Evolutionary conservation across 2,888 invertebrate species (phyloP).

Genomic region (Lapara coniferarum): DNA sequence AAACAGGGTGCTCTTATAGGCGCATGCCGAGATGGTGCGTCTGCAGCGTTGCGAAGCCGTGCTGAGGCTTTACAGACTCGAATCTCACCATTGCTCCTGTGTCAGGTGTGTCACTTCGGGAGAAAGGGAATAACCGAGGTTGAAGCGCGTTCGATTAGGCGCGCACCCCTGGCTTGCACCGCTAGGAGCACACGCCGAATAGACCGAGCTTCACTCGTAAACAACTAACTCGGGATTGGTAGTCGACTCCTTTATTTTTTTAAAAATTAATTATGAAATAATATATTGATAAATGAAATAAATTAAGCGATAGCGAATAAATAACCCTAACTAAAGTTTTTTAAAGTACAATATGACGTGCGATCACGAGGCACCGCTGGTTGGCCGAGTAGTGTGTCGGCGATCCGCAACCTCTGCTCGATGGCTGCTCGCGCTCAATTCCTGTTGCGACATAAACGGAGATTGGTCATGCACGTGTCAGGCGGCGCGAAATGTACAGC

Average conservation of each 20-base stretch:
- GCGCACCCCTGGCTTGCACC: conserved; percentile 51
- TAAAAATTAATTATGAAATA: conserved; percentile 75
- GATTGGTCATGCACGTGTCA: conserved; percentile 83
- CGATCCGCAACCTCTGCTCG: conserved; percentile 76
- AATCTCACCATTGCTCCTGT: conserved; percentile 81
- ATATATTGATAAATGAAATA: conserved; percentile 81
- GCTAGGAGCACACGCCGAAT: conserved; percentile 51
- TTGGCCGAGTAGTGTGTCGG: conserved; percentile 77
- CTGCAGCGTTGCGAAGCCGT: conserved; percentile 78
- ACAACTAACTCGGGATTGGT: conserved; percentile 71
- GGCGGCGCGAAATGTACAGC: conserved; percentile 82
- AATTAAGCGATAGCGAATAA: conserved; percentile 83
- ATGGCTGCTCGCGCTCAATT: conserved; percentile 77
- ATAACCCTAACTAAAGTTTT: conserved; percentile 81
- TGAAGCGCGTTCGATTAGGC: conserved; percentile 63
- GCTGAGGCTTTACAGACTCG: conserved; percentile 78
- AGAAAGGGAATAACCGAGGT: conserved; percentile 60
- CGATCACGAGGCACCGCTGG: conserved; percentile 77
- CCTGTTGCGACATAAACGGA: conserved; percentile 84
- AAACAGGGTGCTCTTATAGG: conserved; percentile 57
- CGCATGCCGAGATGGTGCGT: conserved; percentile 78
- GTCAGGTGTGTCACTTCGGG: conserved; percentile 71
- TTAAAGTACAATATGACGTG: conserved; percentile 79
- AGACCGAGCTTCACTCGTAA: conserved; percentile 62
- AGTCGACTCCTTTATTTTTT: conserved; percentile 80